Conservation (phyloP, 2,113 vertebrate genomes). For the Nannospalax galili region DNA sequence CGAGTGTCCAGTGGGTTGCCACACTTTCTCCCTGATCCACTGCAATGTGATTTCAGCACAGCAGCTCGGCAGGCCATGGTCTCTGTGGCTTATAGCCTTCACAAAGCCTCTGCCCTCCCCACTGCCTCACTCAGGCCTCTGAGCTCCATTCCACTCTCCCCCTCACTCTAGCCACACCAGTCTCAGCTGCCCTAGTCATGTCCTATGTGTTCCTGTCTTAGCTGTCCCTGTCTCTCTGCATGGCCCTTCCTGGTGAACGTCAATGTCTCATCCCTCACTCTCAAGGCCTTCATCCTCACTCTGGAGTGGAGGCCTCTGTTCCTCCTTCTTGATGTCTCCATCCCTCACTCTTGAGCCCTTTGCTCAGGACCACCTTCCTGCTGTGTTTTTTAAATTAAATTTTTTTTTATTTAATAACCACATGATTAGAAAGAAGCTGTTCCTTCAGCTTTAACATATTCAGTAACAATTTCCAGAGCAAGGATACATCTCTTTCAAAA, state of each 20-base stretch:
- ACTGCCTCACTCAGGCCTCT: accelerated
- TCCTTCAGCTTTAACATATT: too few relatives aligned
- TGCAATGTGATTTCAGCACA: not conserved
- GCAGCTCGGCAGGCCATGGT: not conserved
- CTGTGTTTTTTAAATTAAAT: not conserved
- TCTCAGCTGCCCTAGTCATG: not conserved
- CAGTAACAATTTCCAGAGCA: too few relatives aligned
- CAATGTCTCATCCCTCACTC: accelerated
- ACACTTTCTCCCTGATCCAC: not conserved
- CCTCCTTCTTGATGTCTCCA: not conserved
- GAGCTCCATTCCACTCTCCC: not conserved
- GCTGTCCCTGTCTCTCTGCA: not conserved
- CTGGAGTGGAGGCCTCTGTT: too few relatives aligned
- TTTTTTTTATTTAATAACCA: too few relatives aligned
- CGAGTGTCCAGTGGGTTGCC: not conserved
- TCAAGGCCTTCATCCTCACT: not conserved
- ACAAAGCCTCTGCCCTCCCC: not conserved
- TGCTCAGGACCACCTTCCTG: not conserved
- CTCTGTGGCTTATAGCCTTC: not conserved
- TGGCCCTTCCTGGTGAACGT: not conserved
- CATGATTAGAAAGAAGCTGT: too few relatives aligned
- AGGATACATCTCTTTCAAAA: too few relatives aligned
- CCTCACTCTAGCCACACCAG: not conserved
- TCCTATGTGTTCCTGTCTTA: not conserved
- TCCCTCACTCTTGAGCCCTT: too few relatives aligned